Evolutionary conservation across 2,888 invertebrate genomes (phyloP).

Genomic region (Nasonovia ribisnigri): DNA sequence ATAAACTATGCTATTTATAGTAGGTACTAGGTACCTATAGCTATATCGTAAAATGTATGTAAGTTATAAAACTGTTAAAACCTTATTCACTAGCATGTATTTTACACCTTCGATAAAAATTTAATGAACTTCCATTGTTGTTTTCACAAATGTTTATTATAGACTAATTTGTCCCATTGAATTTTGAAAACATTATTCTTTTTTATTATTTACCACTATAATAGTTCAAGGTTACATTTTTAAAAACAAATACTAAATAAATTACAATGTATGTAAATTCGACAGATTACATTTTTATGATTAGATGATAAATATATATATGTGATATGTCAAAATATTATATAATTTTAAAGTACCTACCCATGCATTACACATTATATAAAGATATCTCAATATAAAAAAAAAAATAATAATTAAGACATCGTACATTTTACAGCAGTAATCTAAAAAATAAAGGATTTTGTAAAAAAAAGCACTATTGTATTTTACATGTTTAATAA

Average conservation of each 20-base stretch:
- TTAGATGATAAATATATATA: neutral
- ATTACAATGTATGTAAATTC: neutral
- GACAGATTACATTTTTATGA: neutral
- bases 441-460: neutral
- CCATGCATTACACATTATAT: too few species aligned
- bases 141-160: neutral
- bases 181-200: neutral
- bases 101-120: neutral
- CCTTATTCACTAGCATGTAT: neutral
- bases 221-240: neutral
- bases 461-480: neutral
- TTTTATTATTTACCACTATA: neutral
- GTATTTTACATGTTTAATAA: neutral
- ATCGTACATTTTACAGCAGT: neutral
- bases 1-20: neutral
- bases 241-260: neutral
- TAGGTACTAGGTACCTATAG: neutral
- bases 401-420: too few species aligned
- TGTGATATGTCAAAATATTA: neutral
- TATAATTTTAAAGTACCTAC: neutral
- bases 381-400: neutral
- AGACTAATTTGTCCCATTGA: neutral
- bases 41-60: neutral
- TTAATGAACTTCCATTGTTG: constrained; percentile 22
- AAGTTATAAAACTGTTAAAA: neutral